Conservation (phyloP, 35 echinoderm and acorn worm genomes). For the Stichopus chloronotus region DNA sequence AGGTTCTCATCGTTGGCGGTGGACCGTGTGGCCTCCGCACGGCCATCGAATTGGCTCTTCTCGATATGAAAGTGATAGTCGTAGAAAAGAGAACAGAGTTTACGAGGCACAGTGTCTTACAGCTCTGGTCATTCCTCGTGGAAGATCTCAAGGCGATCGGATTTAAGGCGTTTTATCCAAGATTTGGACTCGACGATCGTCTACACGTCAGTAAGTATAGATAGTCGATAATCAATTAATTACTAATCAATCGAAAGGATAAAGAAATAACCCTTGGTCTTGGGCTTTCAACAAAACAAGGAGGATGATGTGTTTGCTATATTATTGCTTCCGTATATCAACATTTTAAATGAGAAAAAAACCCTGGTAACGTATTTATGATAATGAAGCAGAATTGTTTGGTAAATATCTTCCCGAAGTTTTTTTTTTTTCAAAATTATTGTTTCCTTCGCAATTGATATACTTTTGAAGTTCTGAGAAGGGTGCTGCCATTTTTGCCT, state of each 20-base stretch:
- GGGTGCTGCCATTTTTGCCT: too few relatives aligned
- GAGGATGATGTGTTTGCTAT: too few relatives aligned
- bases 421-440: too few relatives aligned
- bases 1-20: constrained; percentile 12
- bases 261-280: too few relatives aligned
- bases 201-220: constrained; percentile 28
- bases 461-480: too few relatives aligned
- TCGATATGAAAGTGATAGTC: constrained; percentile 1
- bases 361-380: too few relatives aligned
- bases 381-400: too few relatives aligned
- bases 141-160: constrained; percentile 42
- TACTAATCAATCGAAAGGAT: not conserved
- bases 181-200: constrained; percentile 15
- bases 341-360: too few relatives aligned
- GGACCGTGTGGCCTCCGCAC: constrained; percentile 29
- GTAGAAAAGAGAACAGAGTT: constrained; percentile 28
- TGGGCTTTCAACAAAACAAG: too few relatives aligned
- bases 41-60: constrained; percentile 35
- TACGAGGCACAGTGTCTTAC: constrained; percentile 32
- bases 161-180: constrained; percentile 17
- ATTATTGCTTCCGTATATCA: too few relatives aligned
- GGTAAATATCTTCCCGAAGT: too few relatives aligned
- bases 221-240: not conserved
- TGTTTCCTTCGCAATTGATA: too few relatives aligned
- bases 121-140: constrained; percentile 43